Base-by-base conservation (phyloP, 2,888 invertebrate genomes). In the Acleris cristana region DNA sequence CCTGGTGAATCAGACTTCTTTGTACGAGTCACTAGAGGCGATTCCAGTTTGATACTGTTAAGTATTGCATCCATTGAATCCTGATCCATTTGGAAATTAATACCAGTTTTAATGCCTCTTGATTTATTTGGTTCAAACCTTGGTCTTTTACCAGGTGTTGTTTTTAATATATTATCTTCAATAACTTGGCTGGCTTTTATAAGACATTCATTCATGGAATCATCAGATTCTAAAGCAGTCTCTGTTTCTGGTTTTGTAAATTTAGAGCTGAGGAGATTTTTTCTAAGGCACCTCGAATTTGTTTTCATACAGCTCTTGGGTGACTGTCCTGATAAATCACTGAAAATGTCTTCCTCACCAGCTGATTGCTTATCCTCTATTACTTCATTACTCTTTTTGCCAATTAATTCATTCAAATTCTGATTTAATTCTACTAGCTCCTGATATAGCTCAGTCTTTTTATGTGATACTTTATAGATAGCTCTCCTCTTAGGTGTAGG, bases 161-260 rank as follows among this genome's bases (percentile, higher is more conserved):
- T 73, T 63, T 81, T 82, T 14, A 84, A 71, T 45, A 90, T 79
- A 58, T 87, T 86, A 30, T 93, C 92, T 79, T 93, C 93, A 6
- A 90, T 88, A 51, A 89, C 82, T 77, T 93, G 93, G 76, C 91
- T 93, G 12, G 90, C 92, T 80, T 88, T 89, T 23, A 93, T 76
- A 48, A 93, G 79, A 74, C 87, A 91, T 74, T 93, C 93, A 81
- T 93, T 93, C 85, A 93, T 90, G 26, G 93, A 93, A 76, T 93
- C 93, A 72, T 93, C 93, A 10, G 92, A 93, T 76, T 93, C 93
- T 56, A 92, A 74, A 10, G 87, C 90, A 56, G 82, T 78, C 55
- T 92, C 92, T 0, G 78, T 70, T 34, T 92, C 92, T 6, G 85
- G 78, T 73, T 88, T 88, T 7, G 76, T 73, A 78, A 92, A 90